Base-by-base conservation (phyloP, 2,888 invertebrate genomes). In the Petrophora chlorosata region DNA sequence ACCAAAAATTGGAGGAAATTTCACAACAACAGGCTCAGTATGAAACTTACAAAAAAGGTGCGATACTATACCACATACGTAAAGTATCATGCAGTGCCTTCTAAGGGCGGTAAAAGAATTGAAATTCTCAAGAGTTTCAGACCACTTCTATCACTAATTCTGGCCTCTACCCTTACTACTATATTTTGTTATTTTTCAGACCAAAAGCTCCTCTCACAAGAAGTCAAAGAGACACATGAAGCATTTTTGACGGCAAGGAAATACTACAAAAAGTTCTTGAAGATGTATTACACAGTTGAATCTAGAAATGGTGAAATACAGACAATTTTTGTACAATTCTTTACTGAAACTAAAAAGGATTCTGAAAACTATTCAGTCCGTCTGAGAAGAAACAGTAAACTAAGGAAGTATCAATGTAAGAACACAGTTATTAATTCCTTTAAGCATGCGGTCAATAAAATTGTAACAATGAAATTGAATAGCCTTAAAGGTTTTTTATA, bases 191-290 rank as follows among this genome's bases (percentile, higher is more conserved):
- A 7, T 2, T 15, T 43, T 30, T 5, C 72, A 90, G 90, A 86
- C 61, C 81, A 84, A 58, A 84, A 81, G 63, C 54, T 83, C 4
- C 65, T 90, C 44, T 68, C 79, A 1, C 78, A 83, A 65, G 87
- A 88, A 74, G 76, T 90, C 3, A 90, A 86, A 65, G 85, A 88
- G 48, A 88, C 80, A 3, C 85, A 90, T 73, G 89, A 89, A 71
- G 86, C 90, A 53, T 89, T 85, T 63, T 67, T 90, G 33, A 83
- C 82, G 82, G 87, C 89, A 1, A 89, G 85, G 56, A 89, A 88
- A 53, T 83, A 71, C 66, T 90, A 85, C 39, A 90, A 88, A 51
- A 89, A 82, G 48, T 78, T 69, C 57, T 65, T 91, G 9, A 89
- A 84, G 56, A 76, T 89, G 34, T 90, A 90, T 54, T 85, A 75